Conservation (phyloP, 2,888 invertebrate genomes). For the Ferdinandea cuprea region DNA sequence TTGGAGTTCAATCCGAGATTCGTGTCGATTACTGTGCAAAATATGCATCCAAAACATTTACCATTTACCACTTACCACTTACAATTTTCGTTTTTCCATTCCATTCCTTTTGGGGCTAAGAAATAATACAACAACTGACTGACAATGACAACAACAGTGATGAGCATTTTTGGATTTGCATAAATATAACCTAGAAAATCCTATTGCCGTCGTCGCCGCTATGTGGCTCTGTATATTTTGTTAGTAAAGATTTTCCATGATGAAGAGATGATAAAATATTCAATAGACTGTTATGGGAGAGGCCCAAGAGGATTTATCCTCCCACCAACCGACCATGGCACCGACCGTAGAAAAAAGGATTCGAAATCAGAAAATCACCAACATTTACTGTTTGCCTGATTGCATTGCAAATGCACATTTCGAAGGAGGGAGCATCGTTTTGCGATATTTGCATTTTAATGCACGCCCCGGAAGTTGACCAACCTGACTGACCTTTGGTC, state of each 20-base stretch:
- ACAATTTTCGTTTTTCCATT: neutral
- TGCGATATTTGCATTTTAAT: slow-evolving; percentile 68
- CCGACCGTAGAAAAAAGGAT: slow-evolving; percentile 24
- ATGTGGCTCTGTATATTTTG: slow-evolving; percentile 1
- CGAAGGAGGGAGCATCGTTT: slow-evolving; percentile 32
- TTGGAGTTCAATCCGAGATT: slow-evolving; percentile 25
- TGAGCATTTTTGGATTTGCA: slow-evolving; percentile 68
- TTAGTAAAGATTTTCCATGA: slow-evolving; percentile 10
- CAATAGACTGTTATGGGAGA: slow-evolving; percentile 47
- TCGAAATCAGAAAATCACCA: slow-evolving; percentile 56
- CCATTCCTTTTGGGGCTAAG: neutral
- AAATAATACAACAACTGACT: slow-evolving; percentile 19
- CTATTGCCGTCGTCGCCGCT: neutral
- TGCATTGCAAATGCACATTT: slow-evolving; percentile 63
- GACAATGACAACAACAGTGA: slow-evolving; percentile 54
- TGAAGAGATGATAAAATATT: slow-evolving; percentile 62
- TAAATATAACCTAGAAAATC: slow-evolving; percentile 60
- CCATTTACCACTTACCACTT: no score
- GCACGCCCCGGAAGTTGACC: slow-evolving; percentile 36
- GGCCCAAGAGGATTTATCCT: neutral
- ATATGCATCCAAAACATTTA: slow-evolving; percentile 27
- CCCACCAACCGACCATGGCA: neutral
- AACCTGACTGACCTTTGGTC: slow-evolving; percentile 64
- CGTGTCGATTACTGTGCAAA: slow-evolving; percentile 36
- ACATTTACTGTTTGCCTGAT: slow-evolving; percentile 64